Evolutionary conservation across 2,797 vertebrate genomes (phyloP).

Genomic region (Lacerta viridis): DNA sequence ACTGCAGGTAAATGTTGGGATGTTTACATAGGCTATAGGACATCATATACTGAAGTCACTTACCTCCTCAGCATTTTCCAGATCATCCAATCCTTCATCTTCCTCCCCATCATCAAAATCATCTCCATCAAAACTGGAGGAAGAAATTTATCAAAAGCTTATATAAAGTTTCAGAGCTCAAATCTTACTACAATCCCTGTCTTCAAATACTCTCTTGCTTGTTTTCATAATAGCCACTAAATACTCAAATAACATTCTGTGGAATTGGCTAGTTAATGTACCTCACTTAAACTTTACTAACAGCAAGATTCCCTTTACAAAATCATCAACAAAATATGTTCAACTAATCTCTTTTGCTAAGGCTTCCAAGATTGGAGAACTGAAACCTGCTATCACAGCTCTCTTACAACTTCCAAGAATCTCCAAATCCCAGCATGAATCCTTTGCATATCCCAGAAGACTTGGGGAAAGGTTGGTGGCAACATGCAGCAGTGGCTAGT

Average conservation of each 20-base stretch:
- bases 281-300: neutral
- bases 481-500: neutral
- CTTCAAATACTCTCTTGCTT: neutral
- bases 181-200: no score
- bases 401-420: neutral
- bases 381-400: neutral
- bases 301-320: neutral
- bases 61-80: slow-evolving; percentile 95
- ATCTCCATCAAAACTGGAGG: slow-evolving; percentile 91
- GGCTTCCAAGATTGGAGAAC: neutral
- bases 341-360: neutral
- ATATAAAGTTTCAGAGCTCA: neutral
- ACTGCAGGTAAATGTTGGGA: neutral
- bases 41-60: slow-evolving; percentile 50
- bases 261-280: neutral
- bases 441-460: neutral
- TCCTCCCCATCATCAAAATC: slow-evolving; percentile 97
- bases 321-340: neutral
- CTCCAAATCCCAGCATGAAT: neutral
- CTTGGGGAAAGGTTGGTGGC: neutral
- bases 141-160: neutral
- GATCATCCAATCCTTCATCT: slow-evolving; percentile 94
- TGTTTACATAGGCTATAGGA: neutral
- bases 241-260: neutral
- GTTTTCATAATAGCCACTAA: neutral